Base-by-base conservation (phyloP, 23 tunicate genomes). In the Diplosoma virens region DNA sequence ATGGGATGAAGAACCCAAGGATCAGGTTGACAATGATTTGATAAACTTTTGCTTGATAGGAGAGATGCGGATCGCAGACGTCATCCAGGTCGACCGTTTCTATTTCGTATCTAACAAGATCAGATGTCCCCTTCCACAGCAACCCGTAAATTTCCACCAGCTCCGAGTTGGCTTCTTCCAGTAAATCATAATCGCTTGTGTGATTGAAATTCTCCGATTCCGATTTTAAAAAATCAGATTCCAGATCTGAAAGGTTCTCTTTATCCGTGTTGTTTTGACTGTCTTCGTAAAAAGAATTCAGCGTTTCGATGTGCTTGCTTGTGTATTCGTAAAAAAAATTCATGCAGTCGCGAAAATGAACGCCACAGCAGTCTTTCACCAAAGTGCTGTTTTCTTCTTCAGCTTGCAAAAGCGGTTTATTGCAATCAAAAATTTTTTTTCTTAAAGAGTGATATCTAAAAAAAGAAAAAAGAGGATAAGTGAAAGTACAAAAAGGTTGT, bases 1-100 rank as follows among this genome's bases (percentile, higher is more conserved):
- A 92, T 0, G 97, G 97, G 24, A 92, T 27, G 70, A 92, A 92
- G 64, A 92, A 92, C 21, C 97, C 97, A 37, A 92, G 66, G 27
- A 77, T 73, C 29, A 92, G 53, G 59, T 92, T 81, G 18, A 84
- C 84, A 32, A 81, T 66, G 33, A 92, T 58, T 36, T 74, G 55
- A 32, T 92, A 92, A 21, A 85, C 70, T 25, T 33, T 76, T 9
- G 86, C 92, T 6, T 46, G 72, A 1, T 37, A 31, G 22, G 64
- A 25, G 5, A 89, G 48, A 0, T 35, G 64, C 11, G 96, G 88
- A 71, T 82, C 83, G 34, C 96, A 89, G n/a, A 69, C 67, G 3
- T 26, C 60, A 30, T 83, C 66, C 35, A 73, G 25, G 34, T 66
- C 80, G 41, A 72, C 78, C 37, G 33, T 52, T 58, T 30, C 32